Evolutionary conservation across 2,888 invertebrate genomes (phyloP).

Genomic region (Pollenia amentaria): DNA sequence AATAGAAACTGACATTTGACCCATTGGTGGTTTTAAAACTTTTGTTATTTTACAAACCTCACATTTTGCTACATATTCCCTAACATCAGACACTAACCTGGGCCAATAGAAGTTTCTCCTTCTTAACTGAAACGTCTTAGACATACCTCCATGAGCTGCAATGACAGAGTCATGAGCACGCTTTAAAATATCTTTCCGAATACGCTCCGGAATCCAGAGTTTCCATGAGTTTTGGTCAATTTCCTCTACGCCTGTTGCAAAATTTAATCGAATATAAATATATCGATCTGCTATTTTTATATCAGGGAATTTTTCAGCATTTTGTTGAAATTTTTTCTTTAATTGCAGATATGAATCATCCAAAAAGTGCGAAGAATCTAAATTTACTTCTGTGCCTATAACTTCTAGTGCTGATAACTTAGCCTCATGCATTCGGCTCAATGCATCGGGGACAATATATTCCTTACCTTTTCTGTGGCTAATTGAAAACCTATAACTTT

Average conservation of each 20-base stretch:
- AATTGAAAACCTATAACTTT: constrained; percentile 8
- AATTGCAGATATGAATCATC: neutral
- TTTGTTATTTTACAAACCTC: neutral
- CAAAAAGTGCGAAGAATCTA: constrained; percentile 21
- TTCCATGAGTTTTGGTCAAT: constrained; percentile 58
- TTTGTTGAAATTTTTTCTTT: neutral
- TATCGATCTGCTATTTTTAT: constrained; percentile 3
- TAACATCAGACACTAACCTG: neutral
- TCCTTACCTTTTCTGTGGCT: constrained; percentile 42
- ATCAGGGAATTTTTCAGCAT: constrained; percentile 2
- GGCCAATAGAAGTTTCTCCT: constrained; percentile 13
- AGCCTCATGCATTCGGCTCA: constrained; percentile 13
- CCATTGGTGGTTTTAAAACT: neutral
- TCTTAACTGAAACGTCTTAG: neutral
- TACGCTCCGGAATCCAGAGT: constrained; percentile 63
- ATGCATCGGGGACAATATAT: constrained; percentile 31
- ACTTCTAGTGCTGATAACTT: constrained; percentile 31
- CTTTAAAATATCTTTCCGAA: neutral
- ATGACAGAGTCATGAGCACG: neutral
- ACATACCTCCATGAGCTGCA: neutral
- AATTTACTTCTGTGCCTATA: constrained; percentile 28
- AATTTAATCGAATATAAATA: constrained; percentile 26
- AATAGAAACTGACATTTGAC: neutral
- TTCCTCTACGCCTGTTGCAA: constrained; percentile 28
- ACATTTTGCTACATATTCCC: neutral